These are phyloP conservation scores for Gorsachius goisagi DNA, from an alignment of 2,113 vertebrate genomes.

Conservation along the genomic window DNA sequence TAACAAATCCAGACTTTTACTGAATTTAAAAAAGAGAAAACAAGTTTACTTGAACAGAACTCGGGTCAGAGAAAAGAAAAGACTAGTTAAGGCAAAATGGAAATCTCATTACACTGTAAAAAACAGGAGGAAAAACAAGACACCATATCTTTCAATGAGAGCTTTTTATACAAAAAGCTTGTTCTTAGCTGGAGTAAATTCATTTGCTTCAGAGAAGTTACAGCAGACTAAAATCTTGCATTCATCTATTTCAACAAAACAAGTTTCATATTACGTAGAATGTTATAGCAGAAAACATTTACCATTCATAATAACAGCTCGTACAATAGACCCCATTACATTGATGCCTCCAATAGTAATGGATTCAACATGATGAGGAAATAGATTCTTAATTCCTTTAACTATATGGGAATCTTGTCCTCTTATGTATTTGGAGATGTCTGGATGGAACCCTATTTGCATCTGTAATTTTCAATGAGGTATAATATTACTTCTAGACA, in stretches of 20 bases:
- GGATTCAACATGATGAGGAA: background rate
- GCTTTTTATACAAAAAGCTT: background rate
- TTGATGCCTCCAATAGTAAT: background rate
- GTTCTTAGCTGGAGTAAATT: background rate
- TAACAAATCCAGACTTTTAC: background rate
- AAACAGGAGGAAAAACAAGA: background rate
- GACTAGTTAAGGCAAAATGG: background rate
- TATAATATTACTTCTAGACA: background rate
- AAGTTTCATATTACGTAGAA: background rate
- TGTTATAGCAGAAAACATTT: background rate
- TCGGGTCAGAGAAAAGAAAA: background rate
- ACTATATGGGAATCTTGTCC: background rate
- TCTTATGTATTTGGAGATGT: background rate
- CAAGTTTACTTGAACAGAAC: background rate
- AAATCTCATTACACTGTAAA: background rate
- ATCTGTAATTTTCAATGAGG: background rate
- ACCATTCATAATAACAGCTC: background rate
- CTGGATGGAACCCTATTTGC: background rate
- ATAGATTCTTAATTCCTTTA: background rate
- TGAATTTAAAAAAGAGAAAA: background rate
- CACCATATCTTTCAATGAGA: background rate
- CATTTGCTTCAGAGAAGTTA: background rate
- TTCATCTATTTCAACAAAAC: background rate
- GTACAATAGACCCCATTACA: background rate
- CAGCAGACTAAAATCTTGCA: background rate